Conservation (phyloP, 2,113 vertebrate genomes). For the Antechinus stuartii region DNA sequence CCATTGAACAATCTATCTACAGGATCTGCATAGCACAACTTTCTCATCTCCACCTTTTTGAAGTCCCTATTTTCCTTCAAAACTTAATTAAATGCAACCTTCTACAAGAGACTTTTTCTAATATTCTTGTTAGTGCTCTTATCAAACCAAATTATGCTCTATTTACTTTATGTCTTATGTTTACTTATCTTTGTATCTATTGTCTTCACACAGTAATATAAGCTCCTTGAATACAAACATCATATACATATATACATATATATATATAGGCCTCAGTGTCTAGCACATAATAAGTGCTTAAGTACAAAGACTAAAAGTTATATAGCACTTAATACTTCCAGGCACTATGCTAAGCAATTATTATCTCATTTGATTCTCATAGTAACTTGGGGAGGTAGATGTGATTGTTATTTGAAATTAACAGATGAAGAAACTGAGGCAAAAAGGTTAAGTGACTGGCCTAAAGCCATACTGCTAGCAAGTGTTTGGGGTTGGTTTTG, state of each 20-base stretch:
- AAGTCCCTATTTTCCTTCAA: not conserved
- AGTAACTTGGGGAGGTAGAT: not conserved
- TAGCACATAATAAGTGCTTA: not conserved
- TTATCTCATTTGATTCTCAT: not conserved
- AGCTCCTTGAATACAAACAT: not conserved
- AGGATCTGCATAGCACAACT: not conserved
- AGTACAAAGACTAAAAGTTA: not conserved
- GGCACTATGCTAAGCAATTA: not conserved
- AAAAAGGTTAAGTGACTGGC: not conserved
- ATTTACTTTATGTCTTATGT: not conserved
- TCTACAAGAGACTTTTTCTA: not conserved
- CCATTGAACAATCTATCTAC: not conserved
- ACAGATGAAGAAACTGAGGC: not conserved
- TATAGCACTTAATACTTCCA: not conserved
- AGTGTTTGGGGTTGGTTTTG: not conserved
- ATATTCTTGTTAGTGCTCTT: not conserved
- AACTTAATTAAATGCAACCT: not conserved
- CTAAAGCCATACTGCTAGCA: not conserved
- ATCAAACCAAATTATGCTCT: not conserved
- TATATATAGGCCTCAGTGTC: not conserved
- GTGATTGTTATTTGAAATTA: not conserved
- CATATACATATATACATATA: no score
- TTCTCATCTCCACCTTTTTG: not conserved
- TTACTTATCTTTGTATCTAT: not conserved
- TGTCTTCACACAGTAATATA: not conserved